Conservation (phyloP, 2,113 vertebrate species). For the Microtus pennsylvanicus region DNA sequence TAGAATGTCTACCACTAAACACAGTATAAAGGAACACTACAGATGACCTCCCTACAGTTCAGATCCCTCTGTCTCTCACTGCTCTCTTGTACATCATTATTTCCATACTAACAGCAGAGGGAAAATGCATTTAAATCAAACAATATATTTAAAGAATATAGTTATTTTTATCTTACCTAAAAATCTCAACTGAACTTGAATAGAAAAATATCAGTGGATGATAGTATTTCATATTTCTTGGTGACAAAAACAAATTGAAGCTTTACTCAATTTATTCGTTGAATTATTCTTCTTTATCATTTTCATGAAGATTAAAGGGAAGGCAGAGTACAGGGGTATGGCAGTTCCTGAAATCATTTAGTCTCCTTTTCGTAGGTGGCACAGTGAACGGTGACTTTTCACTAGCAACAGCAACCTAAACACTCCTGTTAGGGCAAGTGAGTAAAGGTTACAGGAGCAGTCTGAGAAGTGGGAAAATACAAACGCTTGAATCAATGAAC, state of each 20-base stretch:
- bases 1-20: too few species aligned
- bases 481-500: background rate
- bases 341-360: background rate
- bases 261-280: background rate
- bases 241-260: background rate
- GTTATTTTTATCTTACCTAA: background rate
- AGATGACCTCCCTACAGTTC: background rate
- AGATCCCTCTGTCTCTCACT: background rate
- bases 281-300: background rate
- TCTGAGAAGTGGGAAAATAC: background rate
- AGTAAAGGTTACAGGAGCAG: background rate
- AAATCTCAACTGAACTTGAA: background rate
- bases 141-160: background rate
- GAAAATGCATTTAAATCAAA: slow-evolving; percentile 22
- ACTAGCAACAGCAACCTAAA: background rate
- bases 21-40: too few species aligned
- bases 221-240: background rate
- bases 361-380: background rate
- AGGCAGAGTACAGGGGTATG: background rate
- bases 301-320: background rate
- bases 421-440: background rate
- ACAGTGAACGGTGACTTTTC: background rate
- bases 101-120: background rate
- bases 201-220: background rate
- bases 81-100: background rate